Evolutionary conservation across 2,113 vertebrate genomes (phyloP).

Genomic region (Drymodes brunneopygia): DNA sequence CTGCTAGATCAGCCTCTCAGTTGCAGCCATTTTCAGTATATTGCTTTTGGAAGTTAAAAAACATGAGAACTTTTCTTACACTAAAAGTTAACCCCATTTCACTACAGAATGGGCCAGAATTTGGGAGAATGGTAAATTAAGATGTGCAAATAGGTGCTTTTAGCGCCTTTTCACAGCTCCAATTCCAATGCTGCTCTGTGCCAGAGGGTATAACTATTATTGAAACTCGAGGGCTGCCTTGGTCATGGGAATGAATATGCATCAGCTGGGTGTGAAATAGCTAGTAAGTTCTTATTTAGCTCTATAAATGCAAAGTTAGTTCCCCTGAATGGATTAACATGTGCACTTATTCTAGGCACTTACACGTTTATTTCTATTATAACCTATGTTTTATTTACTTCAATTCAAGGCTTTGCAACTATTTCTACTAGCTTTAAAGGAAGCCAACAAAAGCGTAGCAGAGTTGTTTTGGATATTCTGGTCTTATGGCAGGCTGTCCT

Average conservation of each 20-base stretch:
- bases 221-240: neutral
- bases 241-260: neutral
- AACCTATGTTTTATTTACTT: neutral
- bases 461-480: neutral
- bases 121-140: neutral
- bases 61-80: neutral
- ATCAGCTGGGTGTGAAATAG: neutral
- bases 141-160: neutral
- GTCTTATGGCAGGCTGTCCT: neutral
- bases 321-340: neutral
- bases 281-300: neutral
- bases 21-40: neutral
- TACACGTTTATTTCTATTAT: neutral
- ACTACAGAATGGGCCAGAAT: neutral
- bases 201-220: neutral
- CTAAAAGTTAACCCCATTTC: neutral
- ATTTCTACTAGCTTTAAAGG: neutral
- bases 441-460: neutral
- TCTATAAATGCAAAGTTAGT: neutral
- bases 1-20: neutral
- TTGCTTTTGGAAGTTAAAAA: neutral
- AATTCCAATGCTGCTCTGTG: neutral
- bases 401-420: neutral
- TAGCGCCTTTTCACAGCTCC: neutral
- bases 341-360: neutral